Conservation (phyloP, 2,888 invertebrate genomes). For the Phalera bucephala region DNA sequence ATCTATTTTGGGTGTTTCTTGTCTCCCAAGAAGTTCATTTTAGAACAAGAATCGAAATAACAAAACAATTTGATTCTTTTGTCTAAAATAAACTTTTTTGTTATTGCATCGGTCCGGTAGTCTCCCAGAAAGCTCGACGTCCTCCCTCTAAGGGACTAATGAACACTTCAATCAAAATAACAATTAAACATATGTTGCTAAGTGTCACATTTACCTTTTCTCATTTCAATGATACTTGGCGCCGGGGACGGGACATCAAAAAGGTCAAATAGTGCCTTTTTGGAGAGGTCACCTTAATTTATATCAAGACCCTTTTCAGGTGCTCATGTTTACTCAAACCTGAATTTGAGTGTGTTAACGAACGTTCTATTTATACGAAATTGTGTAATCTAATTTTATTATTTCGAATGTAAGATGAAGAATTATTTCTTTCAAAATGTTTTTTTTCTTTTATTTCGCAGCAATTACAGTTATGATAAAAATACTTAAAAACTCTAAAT, state of each 20-base stretch:
- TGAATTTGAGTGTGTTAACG: neutral
- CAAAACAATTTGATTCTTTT: too few species aligned
- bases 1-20: too few species aligned
- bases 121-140: too few species aligned
- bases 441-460: too few species aligned
- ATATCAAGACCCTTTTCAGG: slow-evolving; percentile 8
- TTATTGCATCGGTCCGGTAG: too few species aligned
- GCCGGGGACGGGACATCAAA: slow-evolving; percentile 8
- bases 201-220: neutral
- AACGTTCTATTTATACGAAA: neutral
- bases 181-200: neutral
- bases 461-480: too few species aligned
- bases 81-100: too few species aligned
- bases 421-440: neutral
- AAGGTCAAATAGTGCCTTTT: slow-evolving; percentile 19
- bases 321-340: slow-evolving; percentile 1
- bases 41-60: too few species aligned
- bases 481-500: too few species aligned
- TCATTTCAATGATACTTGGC: slow-evolving; percentile 3
- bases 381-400: neutral
- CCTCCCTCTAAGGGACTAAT: too few species aligned
- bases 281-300: slow-evolving; percentile 3
- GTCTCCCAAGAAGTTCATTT: too few species aligned
- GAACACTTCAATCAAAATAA: neutral
- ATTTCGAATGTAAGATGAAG: neutral